These are phyloP conservation scores for Alexandromys oeconomus DNA, from an alignment of 2,797 vertebrate genomes.

Conservation along the genomic window DNA sequence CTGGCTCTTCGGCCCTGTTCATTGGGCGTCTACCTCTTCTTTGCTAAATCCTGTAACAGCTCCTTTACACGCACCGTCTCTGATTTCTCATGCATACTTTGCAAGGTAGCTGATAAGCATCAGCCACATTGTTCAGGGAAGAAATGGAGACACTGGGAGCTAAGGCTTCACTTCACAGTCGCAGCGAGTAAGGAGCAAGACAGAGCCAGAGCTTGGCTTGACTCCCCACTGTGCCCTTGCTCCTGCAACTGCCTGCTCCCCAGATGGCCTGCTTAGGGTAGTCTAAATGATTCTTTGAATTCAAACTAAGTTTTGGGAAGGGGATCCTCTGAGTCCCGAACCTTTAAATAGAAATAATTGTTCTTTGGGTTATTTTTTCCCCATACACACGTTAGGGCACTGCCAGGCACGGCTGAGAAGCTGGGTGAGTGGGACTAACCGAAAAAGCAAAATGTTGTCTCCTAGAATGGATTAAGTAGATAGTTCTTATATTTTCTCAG, in stretches of 20 bases:
- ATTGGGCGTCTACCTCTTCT: background rate
- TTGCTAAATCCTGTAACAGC: background rate
- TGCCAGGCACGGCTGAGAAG: background rate
- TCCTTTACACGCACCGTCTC: background rate
- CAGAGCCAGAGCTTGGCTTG: background rate
- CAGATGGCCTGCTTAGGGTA: background rate
- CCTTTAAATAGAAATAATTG: background rate
- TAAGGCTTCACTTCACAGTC: background rate
- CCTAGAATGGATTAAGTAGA: background rate
- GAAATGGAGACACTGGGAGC: background rate
- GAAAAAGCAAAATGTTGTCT: conserved; percentile 36
- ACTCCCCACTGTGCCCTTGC: background rate
- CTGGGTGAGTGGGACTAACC: background rate
- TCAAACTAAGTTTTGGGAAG: background rate
- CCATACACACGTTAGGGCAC: background rate
- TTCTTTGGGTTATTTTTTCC: background rate
- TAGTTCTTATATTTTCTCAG: background rate
- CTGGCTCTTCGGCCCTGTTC: background rate
- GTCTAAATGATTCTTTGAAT: conserved; percentile 14
- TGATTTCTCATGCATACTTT: background rate
- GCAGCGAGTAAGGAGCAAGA: background rate
- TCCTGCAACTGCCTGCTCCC: background rate
- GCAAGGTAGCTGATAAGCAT: background rate
- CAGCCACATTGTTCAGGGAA: background rate
- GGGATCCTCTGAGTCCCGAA: background rate